Percentiles rank a stretch among this genome's conserved stretches.
These are phyloP conservation scores for Antidorcas marsupialis DNA, from an alignment of 2,113 vertebrate genomes.

Conservation along the genomic window DNA sequence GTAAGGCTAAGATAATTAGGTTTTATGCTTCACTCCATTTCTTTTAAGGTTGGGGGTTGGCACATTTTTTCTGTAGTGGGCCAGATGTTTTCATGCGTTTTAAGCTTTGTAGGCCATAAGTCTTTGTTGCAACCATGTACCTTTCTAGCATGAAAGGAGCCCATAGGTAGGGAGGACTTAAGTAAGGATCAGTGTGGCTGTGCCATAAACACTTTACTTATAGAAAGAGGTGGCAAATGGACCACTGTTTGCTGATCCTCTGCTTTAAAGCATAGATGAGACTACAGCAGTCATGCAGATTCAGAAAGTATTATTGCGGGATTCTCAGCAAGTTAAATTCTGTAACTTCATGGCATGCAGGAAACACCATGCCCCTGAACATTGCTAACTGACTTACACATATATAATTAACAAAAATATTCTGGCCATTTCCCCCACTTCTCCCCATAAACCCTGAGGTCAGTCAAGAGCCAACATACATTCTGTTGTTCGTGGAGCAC, in stretches of 20 bases:
- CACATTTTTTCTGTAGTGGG: constrained; percentile 13
- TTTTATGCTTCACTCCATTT: not conserved
- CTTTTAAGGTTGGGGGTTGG: not conserved
- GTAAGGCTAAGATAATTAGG: not conserved
- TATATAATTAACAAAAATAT: constrained; percentile 7
- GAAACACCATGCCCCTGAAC: not conserved
- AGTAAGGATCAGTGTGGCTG: too few relatives aligned
- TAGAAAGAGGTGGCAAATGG: not conserved
- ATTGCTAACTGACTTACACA: not conserved
- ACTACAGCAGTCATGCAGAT: not conserved
- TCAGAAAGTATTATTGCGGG: not conserved
- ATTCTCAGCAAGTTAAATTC: not conserved
- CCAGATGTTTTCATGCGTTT: not conserved
- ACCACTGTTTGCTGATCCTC: not conserved
- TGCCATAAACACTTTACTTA: not conserved
- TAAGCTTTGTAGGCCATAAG: not conserved
- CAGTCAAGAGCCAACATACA: constrained; percentile 18
- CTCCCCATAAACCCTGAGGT: not conserved
- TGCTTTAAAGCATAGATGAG: not conserved
- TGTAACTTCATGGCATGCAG: not conserved
- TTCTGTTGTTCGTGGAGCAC: constrained; percentile 50
- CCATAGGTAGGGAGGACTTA: not conserved
- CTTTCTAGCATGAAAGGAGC: not conserved
- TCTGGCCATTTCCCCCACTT: not conserved
- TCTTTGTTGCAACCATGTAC: not conserved